Base-by-base conservation (phyloP, 2,797 vertebrate genomes). In the Australoheros facetus region DNA sequence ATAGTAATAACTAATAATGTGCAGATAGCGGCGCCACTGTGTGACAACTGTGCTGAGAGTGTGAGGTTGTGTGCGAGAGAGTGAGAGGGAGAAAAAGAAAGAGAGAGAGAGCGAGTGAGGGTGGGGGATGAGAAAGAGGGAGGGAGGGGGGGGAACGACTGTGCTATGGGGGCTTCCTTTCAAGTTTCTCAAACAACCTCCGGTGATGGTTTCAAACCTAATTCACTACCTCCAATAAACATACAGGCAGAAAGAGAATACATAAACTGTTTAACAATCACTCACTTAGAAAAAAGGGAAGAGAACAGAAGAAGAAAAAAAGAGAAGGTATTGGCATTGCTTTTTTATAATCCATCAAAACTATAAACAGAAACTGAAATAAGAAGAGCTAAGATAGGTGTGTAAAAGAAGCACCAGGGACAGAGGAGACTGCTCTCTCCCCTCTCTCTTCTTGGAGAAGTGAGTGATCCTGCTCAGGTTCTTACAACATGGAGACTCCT, bases 1-100 rank as follows among this genome's bases (percentile, higher is more conserved):
- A 95, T 95, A 95, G 93, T 94, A 94, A 95, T 95, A 95, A 95
- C 91, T 95, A 95, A 94, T 95, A 96, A 95, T 94, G 94, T 92
- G 93, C 93, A 94, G 93, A 95, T 95, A 95, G 94, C 87, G 56
- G 88, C 73, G 77, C 89, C 84, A 89, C 93, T 89, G 88, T 93
- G 90, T 95, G 95, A 95, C 93, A 94, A 95, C 94, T 93, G 87
- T 82, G 92, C 85, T 83, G 90, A 81, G 86, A 87, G 89, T 80
- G 87, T 72, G 82, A 80, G 80, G 77, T 81, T 86, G 84, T 78
- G 85, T 80, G 60, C 39, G 42, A 81, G 53, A 73, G 45, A 78
- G 73, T 56, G 54, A 71, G 56, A 73, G 42, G 73, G 51, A 74
- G 66, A 51, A 75, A 74, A 57, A 76, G 73, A 59, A 62, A 76